phyloP scores from a whole-genome alignment of 1,140 invertebrate species.

The Solenopsis invicta region DNA sequence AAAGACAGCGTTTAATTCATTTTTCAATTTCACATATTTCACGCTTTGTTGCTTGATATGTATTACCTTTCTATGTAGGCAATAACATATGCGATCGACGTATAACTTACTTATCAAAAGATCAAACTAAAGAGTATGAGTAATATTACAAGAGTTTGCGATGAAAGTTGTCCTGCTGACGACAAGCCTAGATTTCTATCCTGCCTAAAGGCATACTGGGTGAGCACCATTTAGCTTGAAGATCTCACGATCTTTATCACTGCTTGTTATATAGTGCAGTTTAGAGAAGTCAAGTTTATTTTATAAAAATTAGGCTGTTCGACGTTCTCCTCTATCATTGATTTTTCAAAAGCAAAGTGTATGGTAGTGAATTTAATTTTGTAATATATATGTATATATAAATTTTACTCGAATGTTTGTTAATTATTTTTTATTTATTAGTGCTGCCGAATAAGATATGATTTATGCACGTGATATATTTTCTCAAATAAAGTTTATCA shows the following conservation, averaged over 20 bases:
- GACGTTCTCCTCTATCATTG: constrained; percentile 1
- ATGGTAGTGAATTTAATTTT: constrained; percentile 54
- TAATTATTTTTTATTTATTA: constrained; percentile 33
- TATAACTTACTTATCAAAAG: constrained; percentile 65
- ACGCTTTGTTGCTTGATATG: constrained; percentile 58
- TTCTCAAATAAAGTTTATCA: neutral
- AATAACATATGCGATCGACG: constrained; percentile 55
- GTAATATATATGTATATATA: neutral
- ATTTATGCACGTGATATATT: neutral
- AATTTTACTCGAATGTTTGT: neutral
- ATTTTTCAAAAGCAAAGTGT: constrained; percentile 29
- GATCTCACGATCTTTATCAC: constrained; percentile 22
- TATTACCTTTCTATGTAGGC: constrained; percentile 66
- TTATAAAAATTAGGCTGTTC: constrained; percentile 19
- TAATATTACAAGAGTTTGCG: constrained; percentile 53
- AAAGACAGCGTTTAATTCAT: constrained; percentile 19
- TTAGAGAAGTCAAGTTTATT: constrained; percentile 11
- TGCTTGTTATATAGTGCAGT: constrained; percentile 54
- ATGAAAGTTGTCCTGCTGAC: constrained; percentile 60
- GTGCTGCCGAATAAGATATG: neutral
- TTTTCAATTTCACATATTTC: constrained; percentile 41
- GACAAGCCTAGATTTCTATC: constrained; percentile 67
- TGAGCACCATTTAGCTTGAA: constrained; percentile 67
- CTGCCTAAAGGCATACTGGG: constrained; percentile 68
- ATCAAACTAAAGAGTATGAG: constrained; percentile 64